Evolutionary conservation across 1,140 invertebrate species (phyloP).

Genomic region (Holcopasites calliopsidis): DNA sequence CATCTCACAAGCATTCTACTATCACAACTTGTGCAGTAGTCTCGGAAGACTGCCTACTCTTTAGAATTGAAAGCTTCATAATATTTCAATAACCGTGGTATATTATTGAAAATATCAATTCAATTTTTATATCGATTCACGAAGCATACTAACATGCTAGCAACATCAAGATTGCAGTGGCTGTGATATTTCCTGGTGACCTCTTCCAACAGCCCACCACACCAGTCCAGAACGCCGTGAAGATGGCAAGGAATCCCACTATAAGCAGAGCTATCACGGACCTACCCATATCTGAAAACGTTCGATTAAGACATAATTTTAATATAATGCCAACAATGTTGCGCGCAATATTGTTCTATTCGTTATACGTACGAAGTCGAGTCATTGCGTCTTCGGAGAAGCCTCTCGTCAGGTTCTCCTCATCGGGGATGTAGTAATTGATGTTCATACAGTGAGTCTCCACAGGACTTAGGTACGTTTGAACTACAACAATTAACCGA

Average conservation of each 20-base stretch:
- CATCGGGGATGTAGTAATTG: conserved; percentile 94
- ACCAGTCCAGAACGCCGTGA: conserved; percentile 96
- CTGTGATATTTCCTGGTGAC: conserved; percentile 94
- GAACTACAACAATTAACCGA: conserved; percentile 84
- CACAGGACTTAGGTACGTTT: conserved; percentile 93
- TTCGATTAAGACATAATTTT: not conserved
- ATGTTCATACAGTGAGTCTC: conserved; percentile 97
- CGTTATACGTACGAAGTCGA: conserved; percentile 85
- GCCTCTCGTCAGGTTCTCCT: conserved; percentile 89
- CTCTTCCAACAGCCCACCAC: conserved; percentile 95
- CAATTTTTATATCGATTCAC: not conserved
- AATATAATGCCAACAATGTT: no score
- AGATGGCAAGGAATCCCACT: conserved; percentile 92
- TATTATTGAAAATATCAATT: not conserved
- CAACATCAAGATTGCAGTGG: conserved; percentile 94
- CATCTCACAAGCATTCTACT: not conserved
- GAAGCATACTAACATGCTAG: conserved; percentile 88
- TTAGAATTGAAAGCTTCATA: not conserved
- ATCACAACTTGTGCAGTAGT: not conserved
- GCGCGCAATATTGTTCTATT: not conserved
- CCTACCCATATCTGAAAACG: conserved; percentile 90
- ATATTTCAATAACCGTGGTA: not conserved
- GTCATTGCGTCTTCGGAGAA: conserved; percentile 92
- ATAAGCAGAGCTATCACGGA: conserved; percentile 96
- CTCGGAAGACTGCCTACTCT: not conserved